Conservation (phyloP, 1,140 invertebrate genomes). For the Steinernema feltiae region DNA sequence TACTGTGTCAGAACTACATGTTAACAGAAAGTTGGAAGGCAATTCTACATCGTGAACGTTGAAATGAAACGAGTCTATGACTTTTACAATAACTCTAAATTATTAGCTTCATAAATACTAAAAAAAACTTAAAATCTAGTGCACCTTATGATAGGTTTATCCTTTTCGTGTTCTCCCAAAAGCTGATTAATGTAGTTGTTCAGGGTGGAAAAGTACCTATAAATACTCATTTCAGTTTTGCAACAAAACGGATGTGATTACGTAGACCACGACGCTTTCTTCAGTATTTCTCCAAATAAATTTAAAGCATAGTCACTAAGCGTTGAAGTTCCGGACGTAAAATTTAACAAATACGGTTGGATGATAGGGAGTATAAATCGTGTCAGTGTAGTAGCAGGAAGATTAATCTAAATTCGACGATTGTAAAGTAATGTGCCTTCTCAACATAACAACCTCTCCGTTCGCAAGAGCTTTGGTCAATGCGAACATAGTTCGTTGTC, state of each 20-base stretch:
- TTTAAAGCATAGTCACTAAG: conserved; percentile 72
- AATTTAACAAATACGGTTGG: conserved; percentile 72
- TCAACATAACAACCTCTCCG: conserved; percentile 59
- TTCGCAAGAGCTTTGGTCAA: conserved; percentile 28
- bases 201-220: conserved; percentile 65
- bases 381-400: conserved; percentile 69
- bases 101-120: neutral
- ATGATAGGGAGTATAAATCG: conserved; percentile 79
- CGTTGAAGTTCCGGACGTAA: conserved; percentile 71
- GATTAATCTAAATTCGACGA: conserved; percentile 63
- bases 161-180: conserved; percentile 67
- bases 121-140: conserved; percentile 17
- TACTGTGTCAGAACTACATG: neutral
- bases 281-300: conserved; percentile 36
- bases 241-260: conserved; percentile 40
- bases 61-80: conserved; percentile 87
- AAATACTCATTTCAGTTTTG: conserved; percentile 17
- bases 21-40: conserved; percentile 9
- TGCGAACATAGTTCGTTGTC: conserved; percentile 41
- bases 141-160: conserved; percentile 60
- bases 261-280: conserved; percentile 50
- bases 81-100: conserved; percentile 70
- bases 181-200: conserved; percentile 73
- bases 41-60: conserved; percentile 64
- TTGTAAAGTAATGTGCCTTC: conserved; percentile 69